These are phyloP conservation scores for Centropyge bicolor DNA, from an alignment of 2,797 vertebrate species.

Conservation along the genomic window DNA sequence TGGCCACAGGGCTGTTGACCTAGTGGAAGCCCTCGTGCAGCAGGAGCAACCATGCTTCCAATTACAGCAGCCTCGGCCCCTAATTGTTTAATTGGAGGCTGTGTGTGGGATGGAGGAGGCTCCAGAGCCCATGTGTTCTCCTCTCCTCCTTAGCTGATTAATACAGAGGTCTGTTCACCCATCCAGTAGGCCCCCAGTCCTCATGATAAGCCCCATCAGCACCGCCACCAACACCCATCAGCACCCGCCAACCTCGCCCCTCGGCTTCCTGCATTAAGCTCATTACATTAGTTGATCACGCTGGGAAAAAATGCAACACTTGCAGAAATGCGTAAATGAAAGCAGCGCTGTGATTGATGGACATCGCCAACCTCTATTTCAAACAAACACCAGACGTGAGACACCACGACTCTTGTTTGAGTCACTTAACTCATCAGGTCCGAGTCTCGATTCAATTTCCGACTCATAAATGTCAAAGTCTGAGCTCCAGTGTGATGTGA, in stretches of 20 bases:
- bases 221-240: conserved; percentile 6
- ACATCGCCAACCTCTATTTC: conserved; percentile 20
- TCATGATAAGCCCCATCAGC: conserved; percentile 55
- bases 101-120: conserved; percentile 64
- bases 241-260: background rate
- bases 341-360: conserved; percentile 50
- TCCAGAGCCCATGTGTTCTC: conserved; percentile 41
- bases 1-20: conserved; percentile 58
- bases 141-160: conserved; percentile 53
- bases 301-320: conserved; percentile 59
- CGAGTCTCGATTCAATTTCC: conserved; percentile 43
- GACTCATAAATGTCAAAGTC: conserved; percentile 54
- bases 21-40: conserved; percentile 45
- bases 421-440: conserved; percentile 39
- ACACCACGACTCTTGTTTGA: conserved; percentile 26
- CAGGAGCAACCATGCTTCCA: conserved; percentile 55
- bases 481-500: conserved; percentile 17
- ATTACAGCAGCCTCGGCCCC: conserved; percentile 51
- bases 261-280: conserved; percentile 28
- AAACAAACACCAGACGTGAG: conserved; percentile 53
- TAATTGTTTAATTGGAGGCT: conserved; percentile 76
- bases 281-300: conserved; percentile 64
- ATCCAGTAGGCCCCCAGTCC: conserved; percentile 29
- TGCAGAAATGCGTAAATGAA: conserved; percentile 64
- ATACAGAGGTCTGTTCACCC: conserved; percentile 43